A percentile compares a stretch with the other conserved stretches of the same genome.
These are phyloP conservation scores for Coenobita brevimanus DNA, from an alignment of 1,140 invertebrate genomes.

Conservation along the genomic window DNA sequence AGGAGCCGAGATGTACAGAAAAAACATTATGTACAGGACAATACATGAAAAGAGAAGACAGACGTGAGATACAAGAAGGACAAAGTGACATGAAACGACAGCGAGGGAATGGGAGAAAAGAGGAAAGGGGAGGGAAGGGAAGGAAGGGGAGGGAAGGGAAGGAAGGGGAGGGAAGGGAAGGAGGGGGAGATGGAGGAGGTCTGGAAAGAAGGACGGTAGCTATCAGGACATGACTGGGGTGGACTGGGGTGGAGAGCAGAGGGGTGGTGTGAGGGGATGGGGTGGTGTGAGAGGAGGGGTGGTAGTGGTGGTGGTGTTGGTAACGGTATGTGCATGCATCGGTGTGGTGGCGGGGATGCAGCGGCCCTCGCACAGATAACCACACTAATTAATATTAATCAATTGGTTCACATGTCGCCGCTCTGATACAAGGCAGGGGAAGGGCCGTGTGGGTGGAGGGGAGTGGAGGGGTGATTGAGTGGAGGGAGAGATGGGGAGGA, in stretches of 20 bases:
- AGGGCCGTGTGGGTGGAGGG: not conserved
- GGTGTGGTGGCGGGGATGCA: not conserved
- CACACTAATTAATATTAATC: conserved; percentile 56
- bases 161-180: not conserved
- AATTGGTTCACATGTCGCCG: conserved; percentile 34
- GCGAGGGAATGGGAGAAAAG: too few relatives aligned
- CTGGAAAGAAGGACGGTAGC: not conserved
- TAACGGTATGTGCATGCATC: not conserved
- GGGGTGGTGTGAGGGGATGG: not conserved
- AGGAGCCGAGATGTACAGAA: too few relatives aligned
- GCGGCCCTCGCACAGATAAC: conserved; percentile 18
- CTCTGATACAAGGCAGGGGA: conserved; percentile 10
- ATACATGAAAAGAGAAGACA: too few relatives aligned
- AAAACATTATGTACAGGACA: too few relatives aligned
- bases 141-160: not conserved
- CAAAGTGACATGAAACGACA: too few relatives aligned
- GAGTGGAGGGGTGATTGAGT: too few relatives aligned
- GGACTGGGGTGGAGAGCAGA: too few relatives aligned
- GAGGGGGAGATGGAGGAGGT: not conserved
- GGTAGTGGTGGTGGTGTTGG: not conserved
- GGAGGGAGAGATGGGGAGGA: too few relatives aligned
- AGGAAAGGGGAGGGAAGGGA: not conserved
- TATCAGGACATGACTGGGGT: not conserved
- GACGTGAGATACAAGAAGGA: too few relatives aligned
- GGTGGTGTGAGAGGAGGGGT: too few relatives aligned